These are phyloP conservation scores for Peucedramus taeniatus DNA, from an alignment of 2,113 vertebrate genomes.

Conservation along the genomic window DNA sequence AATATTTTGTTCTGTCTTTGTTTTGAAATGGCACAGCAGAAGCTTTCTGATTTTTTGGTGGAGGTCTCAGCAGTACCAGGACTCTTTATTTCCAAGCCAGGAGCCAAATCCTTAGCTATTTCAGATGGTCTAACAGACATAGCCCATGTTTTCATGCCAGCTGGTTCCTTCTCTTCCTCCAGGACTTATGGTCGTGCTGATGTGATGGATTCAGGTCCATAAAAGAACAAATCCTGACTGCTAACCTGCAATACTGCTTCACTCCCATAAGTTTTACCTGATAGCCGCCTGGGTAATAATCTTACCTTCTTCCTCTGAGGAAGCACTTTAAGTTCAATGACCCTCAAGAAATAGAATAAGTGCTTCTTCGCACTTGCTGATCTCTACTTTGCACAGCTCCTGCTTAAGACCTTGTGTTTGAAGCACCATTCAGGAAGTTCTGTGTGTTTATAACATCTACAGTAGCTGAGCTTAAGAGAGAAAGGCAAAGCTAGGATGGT, in stretches of 20 bases:
- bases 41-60: not conserved
- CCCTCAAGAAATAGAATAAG: not conserved
- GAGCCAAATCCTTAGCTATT: not conserved
- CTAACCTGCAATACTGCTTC: not conserved
- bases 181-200: not conserved
- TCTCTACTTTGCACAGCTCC: not conserved
- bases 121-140: not conserved
- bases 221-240: not conserved
- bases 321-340: not conserved
- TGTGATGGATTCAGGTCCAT: not conserved
- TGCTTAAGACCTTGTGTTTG: not conserved
- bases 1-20: not conserved
- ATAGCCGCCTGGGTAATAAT: not conserved
- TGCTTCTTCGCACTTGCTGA: not conserved
- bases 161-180: not conserved
- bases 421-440: not conserved
- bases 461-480: not conserved
- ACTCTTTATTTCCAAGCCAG: not conserved
- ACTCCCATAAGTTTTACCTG: not conserved
- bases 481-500: not conserved
- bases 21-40: not conserved
- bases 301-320: not conserved
- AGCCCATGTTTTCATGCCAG: not conserved
- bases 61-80: not conserved
- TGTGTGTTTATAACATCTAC: not conserved